Percentiles rank a stretch among this genome's conserved stretches.
These are phyloP conservation scores for Leptopilina myrica DNA, from an alignment of 2,888 invertebrate species.

Conservation along the genomic window DNA sequence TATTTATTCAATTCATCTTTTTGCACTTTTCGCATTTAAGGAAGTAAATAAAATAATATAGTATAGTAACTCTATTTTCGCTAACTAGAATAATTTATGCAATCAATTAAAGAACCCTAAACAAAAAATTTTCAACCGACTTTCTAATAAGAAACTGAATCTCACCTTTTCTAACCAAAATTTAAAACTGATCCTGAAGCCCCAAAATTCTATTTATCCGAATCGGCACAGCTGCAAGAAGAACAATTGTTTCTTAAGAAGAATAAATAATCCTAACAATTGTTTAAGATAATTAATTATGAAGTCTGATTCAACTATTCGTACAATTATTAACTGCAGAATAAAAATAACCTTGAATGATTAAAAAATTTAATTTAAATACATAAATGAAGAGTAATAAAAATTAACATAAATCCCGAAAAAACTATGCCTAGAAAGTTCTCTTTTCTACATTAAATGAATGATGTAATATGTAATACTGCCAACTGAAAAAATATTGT, in stretches of 20 bases:
- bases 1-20: too few species aligned
- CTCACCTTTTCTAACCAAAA: background rate
- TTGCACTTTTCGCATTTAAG: too few species aligned
- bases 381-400: background rate
- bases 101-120: background rate
- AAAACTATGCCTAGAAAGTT: background rate
- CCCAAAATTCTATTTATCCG: background rate
- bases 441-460: background rate
- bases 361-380: too few species aligned
- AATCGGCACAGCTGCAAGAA: slow-evolving; percentile 5
- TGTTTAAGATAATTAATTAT: background rate
- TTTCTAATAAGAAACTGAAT: background rate
- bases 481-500: background rate
- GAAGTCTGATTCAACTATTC: too few species aligned
- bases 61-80: too few species aligned
- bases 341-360: too few species aligned
- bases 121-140: background rate
- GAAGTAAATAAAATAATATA: too few species aligned
- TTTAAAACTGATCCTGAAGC: background rate
- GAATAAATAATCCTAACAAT: slow-evolving; percentile 4
- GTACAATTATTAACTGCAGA: too few species aligned
- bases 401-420: background rate
- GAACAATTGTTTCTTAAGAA: background rate
- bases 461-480: background rate
- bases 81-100: background rate